Evolutionary conservation across 2,888 invertebrate species (phyloP), one percentile per base, ranked within the genome.

Genomic region (Torymus auratus): DNA sequence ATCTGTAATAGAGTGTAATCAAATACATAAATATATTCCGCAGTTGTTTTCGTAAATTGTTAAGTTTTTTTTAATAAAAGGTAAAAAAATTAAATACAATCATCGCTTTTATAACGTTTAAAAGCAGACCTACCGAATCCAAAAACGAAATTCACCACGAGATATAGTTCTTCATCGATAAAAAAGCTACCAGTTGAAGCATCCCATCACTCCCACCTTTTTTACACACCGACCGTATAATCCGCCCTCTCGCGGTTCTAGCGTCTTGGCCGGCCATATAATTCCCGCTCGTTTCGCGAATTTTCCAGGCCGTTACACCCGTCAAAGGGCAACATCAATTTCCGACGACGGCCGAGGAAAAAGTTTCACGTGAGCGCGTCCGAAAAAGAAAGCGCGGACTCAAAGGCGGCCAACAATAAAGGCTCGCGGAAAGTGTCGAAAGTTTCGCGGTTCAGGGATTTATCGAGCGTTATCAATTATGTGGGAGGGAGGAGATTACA

Each of bases 281-380:
- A 76, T 76, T 56, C 17, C 15, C 41, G 62, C 55, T 69, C 53
- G 53, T 67, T 65, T 53, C 50, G 15, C 17, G 17, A 67, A 58
- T 58, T 74, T 74, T 74, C 74, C 65, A 20, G 14, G 65, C 52
- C 17, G 58, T 67, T 58, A 56, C 65, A 2, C 15, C 55, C 23
- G 14, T 56, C 55, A 73, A 73, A 73, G 17, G 23, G 23, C 50
- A 50, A 67, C 41, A 58, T 67, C 14, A 67, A 58, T 58, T 67
- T 56, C 15, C 0, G 20, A n/a, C 55, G 62, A 52, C 28, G 12
- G 58, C 2, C 15, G 52, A 13, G 68, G 68, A 14, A 73, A 73
- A 72, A 55, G 53, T 64, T 64, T 28, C 10, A 12, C 4, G 23
- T 14, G 41, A 55, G 15, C 5, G 41, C 17, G 3, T 15, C 61